Evolutionary conservation across 1,140 invertebrate genomes (phyloP).

Genomic region (Conus betulinus): DNA sequence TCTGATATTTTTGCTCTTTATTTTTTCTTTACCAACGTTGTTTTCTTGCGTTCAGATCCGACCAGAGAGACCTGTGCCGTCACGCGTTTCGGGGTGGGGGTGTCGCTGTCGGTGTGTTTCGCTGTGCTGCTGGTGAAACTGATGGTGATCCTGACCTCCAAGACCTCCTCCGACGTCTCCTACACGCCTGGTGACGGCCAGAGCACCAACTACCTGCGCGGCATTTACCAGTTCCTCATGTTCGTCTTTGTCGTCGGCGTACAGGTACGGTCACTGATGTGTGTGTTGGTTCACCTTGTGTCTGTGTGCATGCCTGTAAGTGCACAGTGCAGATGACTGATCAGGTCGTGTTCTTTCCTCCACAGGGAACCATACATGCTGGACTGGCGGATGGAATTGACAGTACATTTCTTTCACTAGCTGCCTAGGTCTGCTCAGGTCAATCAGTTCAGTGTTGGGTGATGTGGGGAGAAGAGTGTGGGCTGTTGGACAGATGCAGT

Average conservation of each 20-base stretch:
- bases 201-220: constrained; percentile 93
- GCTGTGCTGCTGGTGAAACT: constrained; percentile 95
- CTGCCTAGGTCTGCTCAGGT: no score
- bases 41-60: background rate
- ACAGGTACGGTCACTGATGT: constrained; percentile 73
- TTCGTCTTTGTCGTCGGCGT: constrained; percentile 85
- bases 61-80: constrained; percentile 84
- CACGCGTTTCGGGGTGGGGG: constrained; percentile 89
- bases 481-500: no score
- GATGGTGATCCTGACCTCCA: constrained; percentile 91
- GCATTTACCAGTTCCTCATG: constrained; percentile 91
- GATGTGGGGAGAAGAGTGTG: no score
- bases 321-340: background rate
- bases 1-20: no score
- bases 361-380: no score
- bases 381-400: no score
- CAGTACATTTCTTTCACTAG: no score
- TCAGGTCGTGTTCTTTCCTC: no score
- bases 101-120: constrained; percentile 91
- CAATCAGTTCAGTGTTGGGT: no score
- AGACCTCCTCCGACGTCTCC: constrained; percentile 52
- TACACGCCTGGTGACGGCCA: constrained; percentile 77
- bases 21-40: no score
- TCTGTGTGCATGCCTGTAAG: no score
- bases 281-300: no score